Percentiles rank a stretch among this genome's conserved stretches.
These are phyloP conservation scores for Hydrotaea diabolus DNA, from an alignment of 2,888 invertebrate species.

Conservation along the genomic window DNA sequence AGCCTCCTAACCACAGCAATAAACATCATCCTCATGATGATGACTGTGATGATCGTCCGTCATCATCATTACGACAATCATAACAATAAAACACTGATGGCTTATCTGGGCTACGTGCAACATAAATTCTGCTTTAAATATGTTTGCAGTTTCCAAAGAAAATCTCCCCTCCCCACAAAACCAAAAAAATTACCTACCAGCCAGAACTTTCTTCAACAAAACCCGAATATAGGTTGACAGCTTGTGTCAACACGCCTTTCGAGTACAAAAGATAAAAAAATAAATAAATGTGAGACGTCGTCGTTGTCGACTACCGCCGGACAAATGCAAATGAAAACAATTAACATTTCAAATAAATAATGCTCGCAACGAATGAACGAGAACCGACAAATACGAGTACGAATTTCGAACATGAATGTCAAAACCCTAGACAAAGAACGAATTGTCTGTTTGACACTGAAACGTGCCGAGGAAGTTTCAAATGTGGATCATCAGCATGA, in stretches of 20 bases:
- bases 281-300: not conserved
- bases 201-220: constrained; percentile 38
- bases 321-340: constrained; percentile 61
- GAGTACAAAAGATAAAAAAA: constrained; percentile 40
- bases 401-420: constrained; percentile 40
- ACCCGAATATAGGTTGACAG: constrained; percentile 58
- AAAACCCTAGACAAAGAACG: constrained; percentile 9
- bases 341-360: constrained; percentile 62
- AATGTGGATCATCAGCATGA: constrained; percentile 15
- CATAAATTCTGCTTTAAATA: constrained; percentile 61
- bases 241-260: constrained; percentile 63
- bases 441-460: not conserved
- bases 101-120: constrained; percentile 63
- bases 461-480: constrained; percentile 23
- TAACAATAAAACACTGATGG: constrained; percentile 66
- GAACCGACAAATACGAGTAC: not conserved
- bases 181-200: constrained; percentile 21
- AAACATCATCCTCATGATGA: constrained; percentile 49
- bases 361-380: not conserved
- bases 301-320: constrained; percentile 18
- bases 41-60: constrained; percentile 25
- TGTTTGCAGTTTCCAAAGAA: constrained; percentile 34
- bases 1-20: not conserved
- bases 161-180: too few relatives aligned
- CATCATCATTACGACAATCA: constrained; percentile 62